A percentile compares a stretch with the other conserved stretches of the same genome.
Conservation (phyloP, 2,888 invertebrate species). For the Neoaliturus tenellus region DNA sequence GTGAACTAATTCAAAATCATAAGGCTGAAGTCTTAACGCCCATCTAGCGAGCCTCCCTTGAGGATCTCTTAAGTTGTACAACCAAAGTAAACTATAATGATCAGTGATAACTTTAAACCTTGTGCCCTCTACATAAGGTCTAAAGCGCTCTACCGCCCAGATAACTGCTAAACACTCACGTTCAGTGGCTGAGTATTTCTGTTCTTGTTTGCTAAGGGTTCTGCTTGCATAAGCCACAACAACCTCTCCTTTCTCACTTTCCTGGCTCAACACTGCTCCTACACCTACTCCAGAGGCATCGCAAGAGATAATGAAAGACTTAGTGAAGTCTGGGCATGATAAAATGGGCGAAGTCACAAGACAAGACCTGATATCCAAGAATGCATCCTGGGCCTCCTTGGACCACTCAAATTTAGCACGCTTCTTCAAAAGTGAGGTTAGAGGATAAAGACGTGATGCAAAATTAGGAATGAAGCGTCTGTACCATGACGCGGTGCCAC, state of each 20-base stretch:
- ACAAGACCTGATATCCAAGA: neutral
- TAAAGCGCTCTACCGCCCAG: slow-evolving; percentile 63
- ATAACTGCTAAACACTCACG: slow-evolving; percentile 64
- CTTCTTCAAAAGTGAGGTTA: slow-evolving; percentile 1
- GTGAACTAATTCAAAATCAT: slow-evolving; percentile 2
- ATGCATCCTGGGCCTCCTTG: neutral
- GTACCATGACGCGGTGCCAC: slow-evolving; percentile 41
- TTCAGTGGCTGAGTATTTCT: slow-evolving; percentile 64
- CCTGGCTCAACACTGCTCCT: slow-evolving; percentile 62
- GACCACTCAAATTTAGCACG: neutral
- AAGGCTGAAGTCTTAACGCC: slow-evolving; percentile 60
- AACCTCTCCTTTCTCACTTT: slow-evolving; percentile 59
- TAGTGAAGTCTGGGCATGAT: slow-evolving; percentile 59
- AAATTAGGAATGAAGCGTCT: slow-evolving; percentile 21
- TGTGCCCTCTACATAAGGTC: slow-evolving; percentile 65
- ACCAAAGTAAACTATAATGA: slow-evolving; percentile 15
- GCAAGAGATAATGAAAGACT: slow-evolving; percentile 56
- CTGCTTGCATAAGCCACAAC: slow-evolving; percentile 66
- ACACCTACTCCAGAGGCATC: slow-evolving; percentile 61
- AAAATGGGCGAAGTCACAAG: slow-evolving; percentile 59
- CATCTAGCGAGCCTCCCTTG: slow-evolving; percentile 61
- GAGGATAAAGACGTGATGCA: neutral
- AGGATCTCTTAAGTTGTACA: slow-evolving; percentile 62
- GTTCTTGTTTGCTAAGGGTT: slow-evolving; percentile 60
- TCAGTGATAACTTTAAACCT: slow-evolving; percentile 43